Conservation (phyloP, 2,888 invertebrate genomes). For the Hermaeophaga mercurialis region DNA sequence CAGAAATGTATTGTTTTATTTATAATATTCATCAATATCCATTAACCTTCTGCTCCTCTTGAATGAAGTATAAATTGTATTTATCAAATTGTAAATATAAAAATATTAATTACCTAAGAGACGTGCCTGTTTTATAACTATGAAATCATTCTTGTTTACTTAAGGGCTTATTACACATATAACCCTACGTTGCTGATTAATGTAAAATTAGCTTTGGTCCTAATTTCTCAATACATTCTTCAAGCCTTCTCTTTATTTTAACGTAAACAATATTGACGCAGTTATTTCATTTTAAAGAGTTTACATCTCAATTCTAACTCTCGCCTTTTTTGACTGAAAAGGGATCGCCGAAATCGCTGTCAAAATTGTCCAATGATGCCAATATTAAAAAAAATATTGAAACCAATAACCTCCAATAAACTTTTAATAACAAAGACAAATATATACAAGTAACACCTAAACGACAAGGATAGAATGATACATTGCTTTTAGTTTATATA, state of each 20-base stretch:
- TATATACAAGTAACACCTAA: neutral
- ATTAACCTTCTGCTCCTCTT: slow-evolving; percentile 17
- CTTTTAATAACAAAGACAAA: neutral
- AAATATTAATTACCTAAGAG: slow-evolving; percentile 17
- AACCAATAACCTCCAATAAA: neutral
- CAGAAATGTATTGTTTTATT: slow-evolving; percentile 7
- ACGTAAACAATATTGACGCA: slow-evolving; percentile 8
- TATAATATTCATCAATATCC: slow-evolving; percentile 7
- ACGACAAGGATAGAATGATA: neutral
- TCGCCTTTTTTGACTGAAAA: neutral
- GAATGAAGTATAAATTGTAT: slow-evolving; percentile 4
- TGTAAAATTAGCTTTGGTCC: neutral
- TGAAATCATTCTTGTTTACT: slow-evolving; percentile 4
- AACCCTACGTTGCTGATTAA: no score
- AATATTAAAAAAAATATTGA: neutral
- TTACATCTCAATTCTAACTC: no score
- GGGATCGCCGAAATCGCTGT: neutral
- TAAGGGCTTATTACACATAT: no score
- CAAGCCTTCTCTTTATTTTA: slow-evolving; percentile 5
- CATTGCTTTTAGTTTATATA: neutral
- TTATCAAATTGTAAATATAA: slow-evolving; percentile 1
- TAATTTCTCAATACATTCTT: slow-evolving; percentile 14
- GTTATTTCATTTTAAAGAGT: slow-evolving; percentile 19
- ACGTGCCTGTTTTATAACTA: neutral
- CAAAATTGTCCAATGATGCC: neutral